Evolutionary conservation across 2,113 vertebrate genomes (phyloP), one percentile per base, ranked within the genome.

Genomic region (Elanus axillaris): DNA sequence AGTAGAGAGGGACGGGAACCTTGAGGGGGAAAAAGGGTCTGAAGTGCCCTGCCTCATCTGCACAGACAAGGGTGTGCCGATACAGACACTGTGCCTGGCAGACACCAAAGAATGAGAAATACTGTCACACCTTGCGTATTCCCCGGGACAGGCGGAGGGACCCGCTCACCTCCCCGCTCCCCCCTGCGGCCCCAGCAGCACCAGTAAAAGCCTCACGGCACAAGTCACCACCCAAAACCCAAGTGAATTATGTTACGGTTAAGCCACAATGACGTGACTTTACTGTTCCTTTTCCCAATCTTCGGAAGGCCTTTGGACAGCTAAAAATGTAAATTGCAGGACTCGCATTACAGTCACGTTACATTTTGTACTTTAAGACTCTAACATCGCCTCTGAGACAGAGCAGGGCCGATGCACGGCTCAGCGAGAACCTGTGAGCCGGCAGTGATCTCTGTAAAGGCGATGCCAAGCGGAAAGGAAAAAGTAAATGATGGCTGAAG

Each of bases 351-450:
- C 55, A 76, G 73, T 92, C 77, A 87, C 38, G 52, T 76, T 58
- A 73, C 74, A 86, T 90, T 82, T 92, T 42, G 38, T 48, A 83
- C 90, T 72, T 83, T 63, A 62, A 84, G 71, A 73, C 18, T 62
- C 64, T 72, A 88, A 36, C 21, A 13, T 16, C 32, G 66, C 19
- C 71, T 45, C 18, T 8, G 47, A 73, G 86, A 94, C 13, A 78
- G 42, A 86, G 73, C 76, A 58, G 66, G 93, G 86, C 64, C 23
- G 58, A 88, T 22, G 58, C 26, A 68, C 15, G 13, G 48, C 74
- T 94, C 23, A 13, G 40, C 6, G 4, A 82, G 64, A 40, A 79
- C 59, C 48, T n/a, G 38, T 9, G 47, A 68, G 75, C 69, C 86
- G n/a, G 15, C 32, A 56, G 78, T 11, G 55, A 67, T 60, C 79